Evolutionary conservation across 2,797 vertebrate genomes (phyloP), one percentile per base, ranked within the genome.

Genomic region (Myripristis jacobus): DNA sequence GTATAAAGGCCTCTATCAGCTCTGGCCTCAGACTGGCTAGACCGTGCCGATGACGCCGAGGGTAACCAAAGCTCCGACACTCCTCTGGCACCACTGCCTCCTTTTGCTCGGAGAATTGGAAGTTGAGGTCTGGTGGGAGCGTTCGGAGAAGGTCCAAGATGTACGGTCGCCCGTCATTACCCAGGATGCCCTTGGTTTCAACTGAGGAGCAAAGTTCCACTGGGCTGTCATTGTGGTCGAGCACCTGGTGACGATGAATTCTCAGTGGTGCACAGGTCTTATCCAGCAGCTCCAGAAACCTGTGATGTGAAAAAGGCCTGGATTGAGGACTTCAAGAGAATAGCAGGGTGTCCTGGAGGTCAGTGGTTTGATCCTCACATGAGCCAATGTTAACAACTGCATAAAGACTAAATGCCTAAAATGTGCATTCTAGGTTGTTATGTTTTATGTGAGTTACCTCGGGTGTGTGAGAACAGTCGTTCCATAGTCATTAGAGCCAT

Each of bases 181-280:
- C 97, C 18, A 98, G 91, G 79, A 99, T 98, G 84, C 97, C 97
- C 85, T 98, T 98, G 88, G 97, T 98, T 79, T 98, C 96, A 1
- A 98, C 93, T 0, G 95, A 96, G 10, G 97, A 97, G 88, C 96
- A 97, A 65, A 98, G 94, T 87, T 97, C 95, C 77, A 97, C 94
- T 24, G 94, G 89, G 70, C 93, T 92, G 0, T 94, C 89, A 7
- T 92, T 95, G 87, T 98, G 96, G 0, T 97, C 97, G 27, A 99
- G 94, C 41, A 99, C 96, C 27, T 84, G 86, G 91, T 98, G 97
- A 66, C 92, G 93, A 70, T 95, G 95, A 60, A 98, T 95, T 90
- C 96, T 96, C 18, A 99, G 93, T 0, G 94, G 94, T 70, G 95
- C 93, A 79, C 95, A 95, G 29, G 96, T 96, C 88, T 96, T 96